Evolutionary conservation across 2,888 invertebrate genomes (phyloP), one percentile per base, ranked within the genome.

Genomic region (Chrysolina americana): DNA sequence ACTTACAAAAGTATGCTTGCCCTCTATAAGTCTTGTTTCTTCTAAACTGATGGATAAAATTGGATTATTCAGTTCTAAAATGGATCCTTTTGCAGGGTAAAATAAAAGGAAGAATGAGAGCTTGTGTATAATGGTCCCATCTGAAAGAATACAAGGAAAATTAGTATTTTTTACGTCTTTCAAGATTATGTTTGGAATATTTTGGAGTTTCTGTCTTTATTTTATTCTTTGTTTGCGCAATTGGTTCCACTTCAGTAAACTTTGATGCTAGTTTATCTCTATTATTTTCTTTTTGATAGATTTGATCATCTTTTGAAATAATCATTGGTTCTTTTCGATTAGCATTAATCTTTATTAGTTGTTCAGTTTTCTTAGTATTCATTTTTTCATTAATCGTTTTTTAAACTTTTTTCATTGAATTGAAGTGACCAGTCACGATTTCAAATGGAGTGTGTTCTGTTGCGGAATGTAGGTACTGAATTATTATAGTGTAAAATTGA

Each of bases 151-250:
- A 41, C 1, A 41, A 11, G 41, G 23, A 21, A 19, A 1, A 36
- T 47, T n/a, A 47, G 41, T 66, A 66, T 28, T 66, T 47, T 66
- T 66, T 48, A 47, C 44, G 66, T 66, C 15, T 66, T 19, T 47
- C 47, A 19, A 66, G 6, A 1, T 66, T 47, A 19, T 47, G 44
- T 19, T 66, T 66, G 0, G 47, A 66, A 66, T 41, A 66, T 66
- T 66, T 47, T 47, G 47, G 17, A 5, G 66, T 66, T 66, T 44
- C 44, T 1, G 66, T 66, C 41, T 68, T 28, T 21, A 68, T 41
- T 36, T 68, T 68, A 68, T 68, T 68, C 21, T 56, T 23, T 11
- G 68, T 56, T 68, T 68, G 68, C 1, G 68, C 56, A 11, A 50
- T 28, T 5, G 68, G 68, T 28, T 48, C 10, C n/a, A 68, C n/a